phyloP scores from a whole-genome alignment of 1,140 invertebrate species.

The Ceratosolen solmsi region DNA sequence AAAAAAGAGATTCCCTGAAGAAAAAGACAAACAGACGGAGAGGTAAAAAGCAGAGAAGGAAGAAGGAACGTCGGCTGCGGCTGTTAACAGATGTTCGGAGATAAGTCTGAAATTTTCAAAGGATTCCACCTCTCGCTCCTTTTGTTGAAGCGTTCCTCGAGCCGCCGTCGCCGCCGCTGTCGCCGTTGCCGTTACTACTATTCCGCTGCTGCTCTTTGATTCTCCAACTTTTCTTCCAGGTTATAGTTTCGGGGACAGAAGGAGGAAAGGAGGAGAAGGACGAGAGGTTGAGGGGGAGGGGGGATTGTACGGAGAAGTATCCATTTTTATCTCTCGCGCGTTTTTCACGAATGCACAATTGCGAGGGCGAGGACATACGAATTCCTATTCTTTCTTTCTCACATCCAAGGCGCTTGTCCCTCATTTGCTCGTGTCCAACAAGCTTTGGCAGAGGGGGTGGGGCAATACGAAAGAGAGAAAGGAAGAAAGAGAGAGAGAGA shows the following conservation, averaged over 20 bases:
- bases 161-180: not conserved
- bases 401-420: not conserved
- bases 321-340: slow-evolving; percentile 34
- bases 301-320: slow-evolving; percentile 21
- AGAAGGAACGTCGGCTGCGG: slow-evolving; percentile 15
- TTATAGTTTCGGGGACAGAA: not conserved
- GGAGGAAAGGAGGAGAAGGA: no score
- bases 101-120: slow-evolving; percentile 50
- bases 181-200: not conserved
- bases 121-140: slow-evolving; percentile 36
- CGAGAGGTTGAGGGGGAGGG: no score
- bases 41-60: slow-evolving; percentile 13
- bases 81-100: slow-evolving; percentile 52
- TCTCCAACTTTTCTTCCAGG: slow-evolving; percentile 8
- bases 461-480: not conserved
- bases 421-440: not conserved
- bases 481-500: slow-evolving; percentile 31
- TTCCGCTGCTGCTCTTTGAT: slow-evolving; percentile 6
- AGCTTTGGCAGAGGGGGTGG: not conserved
- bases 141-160: slow-evolving; percentile 10
- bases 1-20: slow-evolving; percentile 23
- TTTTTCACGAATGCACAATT: slow-evolving; percentile 29
- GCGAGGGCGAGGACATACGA: not conserved
- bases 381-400: not conserved
- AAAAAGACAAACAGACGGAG: slow-evolving; percentile 20